phyloP scores from a whole-genome alignment of 2,888 invertebrate species.

The Notodonta ziczac region DNA sequence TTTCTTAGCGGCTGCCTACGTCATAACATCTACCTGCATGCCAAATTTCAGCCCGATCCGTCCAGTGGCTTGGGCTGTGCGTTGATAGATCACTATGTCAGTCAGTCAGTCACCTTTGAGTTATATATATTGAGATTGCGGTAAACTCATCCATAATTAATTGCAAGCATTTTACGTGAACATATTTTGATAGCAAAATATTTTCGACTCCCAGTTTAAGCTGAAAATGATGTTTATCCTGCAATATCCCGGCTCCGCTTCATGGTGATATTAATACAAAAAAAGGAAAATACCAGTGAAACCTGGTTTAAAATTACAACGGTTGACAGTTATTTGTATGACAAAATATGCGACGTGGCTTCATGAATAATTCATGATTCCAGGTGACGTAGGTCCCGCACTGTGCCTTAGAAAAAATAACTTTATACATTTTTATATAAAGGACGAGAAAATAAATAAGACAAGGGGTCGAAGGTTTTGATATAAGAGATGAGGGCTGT shows the following conservation, averaged over 20 bases:
- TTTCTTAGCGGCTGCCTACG: too few species aligned
- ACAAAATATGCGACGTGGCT: slow-evolving; percentile 46
- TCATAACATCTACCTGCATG: too few species aligned
- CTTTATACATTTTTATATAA: slow-evolving; percentile 31
- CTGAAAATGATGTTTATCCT: slow-evolving; percentile 5
- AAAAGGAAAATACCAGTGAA: slow-evolving; percentile 21
- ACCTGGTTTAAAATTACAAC: slow-evolving; percentile 43
- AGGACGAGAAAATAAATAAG: slow-evolving; percentile 37
- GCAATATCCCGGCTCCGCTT: slow-evolving; percentile 7
- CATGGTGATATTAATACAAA: slow-evolving; percentile 21
- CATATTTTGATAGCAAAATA: neutral
- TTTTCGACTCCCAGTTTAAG: neutral
- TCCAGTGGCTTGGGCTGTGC: too few species aligned
- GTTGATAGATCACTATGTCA: too few species aligned
- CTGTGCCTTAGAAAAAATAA: slow-evolving; percentile 1
- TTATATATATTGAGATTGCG: too few species aligned
- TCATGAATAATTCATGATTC: slow-evolving; percentile 57
- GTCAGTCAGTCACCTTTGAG: too few species aligned
- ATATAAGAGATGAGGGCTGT: slow-evolving; percentile 56
- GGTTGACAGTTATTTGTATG: slow-evolving; percentile 53
- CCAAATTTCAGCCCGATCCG: too few species aligned
- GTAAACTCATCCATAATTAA: neutral
- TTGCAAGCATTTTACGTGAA: neutral
- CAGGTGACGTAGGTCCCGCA: slow-evolving; percentile 54
- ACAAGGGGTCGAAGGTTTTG: slow-evolving; percentile 48